A percentile compares a stretch with the other conserved stretches of the same genome.
phyloP scores from a whole-genome alignment of 1,140 invertebrate genomes.

The Pectinophora gossypiella region DNA sequence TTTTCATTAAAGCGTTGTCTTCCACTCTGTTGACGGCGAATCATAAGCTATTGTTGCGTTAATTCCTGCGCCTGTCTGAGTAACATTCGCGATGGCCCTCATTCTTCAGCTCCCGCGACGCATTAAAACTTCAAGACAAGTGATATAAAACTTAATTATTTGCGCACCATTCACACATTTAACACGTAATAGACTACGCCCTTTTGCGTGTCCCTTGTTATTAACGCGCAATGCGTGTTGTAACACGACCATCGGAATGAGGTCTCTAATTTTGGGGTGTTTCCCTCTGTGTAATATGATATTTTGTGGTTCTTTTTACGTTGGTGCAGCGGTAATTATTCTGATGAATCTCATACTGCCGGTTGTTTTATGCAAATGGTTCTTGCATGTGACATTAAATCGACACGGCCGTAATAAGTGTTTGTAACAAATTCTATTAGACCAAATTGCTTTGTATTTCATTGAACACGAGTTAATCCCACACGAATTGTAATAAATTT shows the following conservation, averaged over 20 bases:
- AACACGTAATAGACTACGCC: slow-evolving; percentile 34
- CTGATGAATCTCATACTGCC: slow-evolving; percentile 25
- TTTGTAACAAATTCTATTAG: neutral
- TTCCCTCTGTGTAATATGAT: neutral
- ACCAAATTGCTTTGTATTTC: neutral
- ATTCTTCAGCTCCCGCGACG: neutral
- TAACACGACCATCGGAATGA: slow-evolving; percentile 22
- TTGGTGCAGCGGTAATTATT: slow-evolving; percentile 25
- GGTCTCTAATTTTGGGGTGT: slow-evolving; percentile 14
- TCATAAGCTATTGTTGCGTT: no score
- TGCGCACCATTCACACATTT: slow-evolving; percentile 34
- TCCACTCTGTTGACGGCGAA: slow-evolving; percentile 25
- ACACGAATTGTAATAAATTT: neutral
- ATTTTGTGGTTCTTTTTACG: slow-evolving; percentile 9
- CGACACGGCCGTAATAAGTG: slow-evolving; percentile 6
- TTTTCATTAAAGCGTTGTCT: slow-evolving; percentile 44
- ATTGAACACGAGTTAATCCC: neutral
- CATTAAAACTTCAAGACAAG: neutral
- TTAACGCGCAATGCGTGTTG: slow-evolving; percentile 37
- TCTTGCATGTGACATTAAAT: slow-evolving; percentile 20
- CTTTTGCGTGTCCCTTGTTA: slow-evolving; percentile 41
- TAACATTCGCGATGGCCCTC: neutral
- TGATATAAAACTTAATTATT: slow-evolving; percentile 28
- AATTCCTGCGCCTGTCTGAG: no score
- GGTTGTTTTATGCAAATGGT: slow-evolving; percentile 29